Conservation (phyloP, 2,113 vertebrate genomes). For the Channa maculata region DNA sequence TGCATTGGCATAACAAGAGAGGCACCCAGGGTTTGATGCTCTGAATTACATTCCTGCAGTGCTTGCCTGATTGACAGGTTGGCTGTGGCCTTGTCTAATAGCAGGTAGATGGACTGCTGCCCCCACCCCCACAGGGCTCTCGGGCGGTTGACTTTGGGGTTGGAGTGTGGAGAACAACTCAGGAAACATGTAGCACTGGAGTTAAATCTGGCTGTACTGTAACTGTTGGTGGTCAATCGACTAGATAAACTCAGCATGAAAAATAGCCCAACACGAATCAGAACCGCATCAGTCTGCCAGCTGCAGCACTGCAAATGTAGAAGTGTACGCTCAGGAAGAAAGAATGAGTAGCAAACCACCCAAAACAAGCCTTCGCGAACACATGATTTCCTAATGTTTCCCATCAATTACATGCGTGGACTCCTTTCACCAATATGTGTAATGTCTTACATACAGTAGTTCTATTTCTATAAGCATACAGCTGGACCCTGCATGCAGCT, state of each 20-base stretch:
- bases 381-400: background rate
- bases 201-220: slow-evolving; percentile 64
- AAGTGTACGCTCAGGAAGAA: slow-evolving; percentile 39
- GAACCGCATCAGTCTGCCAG: slow-evolving; percentile 53
- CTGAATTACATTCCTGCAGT: slow-evolving; percentile 53
- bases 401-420: background rate
- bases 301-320: slow-evolving; percentile 67
- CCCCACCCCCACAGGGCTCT: slow-evolving; percentile 36
- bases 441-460: too few relatives aligned
- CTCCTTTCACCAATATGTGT: background rate
- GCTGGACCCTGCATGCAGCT: too few relatives aligned
- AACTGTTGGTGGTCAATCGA: slow-evolving; percentile 75
- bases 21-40: slow-evolving; percentile 40
- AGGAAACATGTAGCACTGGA: slow-evolving; percentile 55
- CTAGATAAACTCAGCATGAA: slow-evolving; percentile 73
- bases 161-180: slow-evolving; percentile 40
- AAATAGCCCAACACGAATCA: slow-evolving; percentile 59
- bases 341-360: slow-evolving; percentile 29
- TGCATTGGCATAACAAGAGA: slow-evolving; percentile 50
- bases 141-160: slow-evolving; percentile 36
- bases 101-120: slow-evolving; percentile 54
- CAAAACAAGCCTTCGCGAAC: background rate
- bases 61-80: slow-evolving; percentile 69
- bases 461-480: too few relatives aligned
- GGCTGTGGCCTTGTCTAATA: slow-evolving; percentile 36